These are phyloP conservation scores for Athrips mouffetella DNA, from an alignment of 2,888 invertebrate species.

Conservation along the genomic window DNA sequence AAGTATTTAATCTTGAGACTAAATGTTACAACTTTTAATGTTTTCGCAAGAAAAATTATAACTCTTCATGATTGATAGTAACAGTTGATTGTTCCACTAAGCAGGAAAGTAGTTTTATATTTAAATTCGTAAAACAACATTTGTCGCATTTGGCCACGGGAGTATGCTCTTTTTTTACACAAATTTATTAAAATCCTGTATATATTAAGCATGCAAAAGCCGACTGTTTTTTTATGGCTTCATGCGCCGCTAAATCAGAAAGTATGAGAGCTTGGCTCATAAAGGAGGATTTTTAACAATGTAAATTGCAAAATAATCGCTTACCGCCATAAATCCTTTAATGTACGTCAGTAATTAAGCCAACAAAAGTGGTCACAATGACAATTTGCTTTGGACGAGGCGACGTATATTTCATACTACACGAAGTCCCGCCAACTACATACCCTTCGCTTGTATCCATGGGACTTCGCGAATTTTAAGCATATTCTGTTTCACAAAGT, in stretches of 20 bases:
- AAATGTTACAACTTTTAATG: too few species aligned
- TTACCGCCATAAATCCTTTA: constrained; percentile 39
- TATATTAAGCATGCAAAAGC: too few species aligned
- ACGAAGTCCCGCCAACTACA: constrained; percentile 6
- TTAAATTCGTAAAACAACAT: too few species aligned
- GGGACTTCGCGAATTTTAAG: constrained; percentile 2
- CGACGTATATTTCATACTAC: constrained; percentile 1
- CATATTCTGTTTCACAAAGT: background rate
- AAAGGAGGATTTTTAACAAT: constrained; percentile 6
- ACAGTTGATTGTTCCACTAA: too few species aligned
- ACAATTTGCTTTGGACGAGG: constrained; percentile 40
- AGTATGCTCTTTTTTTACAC: too few species aligned
- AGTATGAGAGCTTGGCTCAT: background rate
- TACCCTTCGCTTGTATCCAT: background rate
- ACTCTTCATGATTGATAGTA: too few species aligned
- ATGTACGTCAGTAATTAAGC: constrained; percentile 46
- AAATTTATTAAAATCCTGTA: too few species aligned
- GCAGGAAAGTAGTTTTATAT: too few species aligned
- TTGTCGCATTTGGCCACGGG: too few species aligned
- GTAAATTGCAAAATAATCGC: constrained; percentile 23
- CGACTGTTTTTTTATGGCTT: background rate
- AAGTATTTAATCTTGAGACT: too few species aligned
- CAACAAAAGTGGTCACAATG: constrained; percentile 36
- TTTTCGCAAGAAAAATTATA: too few species aligned
- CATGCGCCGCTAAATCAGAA: background rate